Conservation (phyloP, 2,888 invertebrate genomes). For the Lepidocyrtoides sp. region DNA sequence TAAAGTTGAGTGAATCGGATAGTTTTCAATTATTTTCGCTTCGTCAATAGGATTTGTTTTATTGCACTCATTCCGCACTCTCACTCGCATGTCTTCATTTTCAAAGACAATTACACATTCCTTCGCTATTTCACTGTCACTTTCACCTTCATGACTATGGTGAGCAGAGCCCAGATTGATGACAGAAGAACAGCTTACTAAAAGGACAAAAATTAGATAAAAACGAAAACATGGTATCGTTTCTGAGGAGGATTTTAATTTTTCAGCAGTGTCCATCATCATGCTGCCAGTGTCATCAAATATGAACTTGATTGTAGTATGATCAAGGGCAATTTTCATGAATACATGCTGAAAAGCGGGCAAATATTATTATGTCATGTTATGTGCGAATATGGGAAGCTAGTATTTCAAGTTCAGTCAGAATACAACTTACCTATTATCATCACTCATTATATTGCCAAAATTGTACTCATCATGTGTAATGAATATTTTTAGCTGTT, state of each 20-base stretch:
- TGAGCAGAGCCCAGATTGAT: neutral
- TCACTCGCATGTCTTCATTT: slow-evolving; percentile 37
- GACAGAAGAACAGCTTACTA: neutral
- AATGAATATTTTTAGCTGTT: no score
- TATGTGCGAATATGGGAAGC: no score
- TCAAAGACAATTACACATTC: slow-evolving; percentile 40
- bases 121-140: neutral
- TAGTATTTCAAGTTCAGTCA: no score
- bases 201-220: neutral
- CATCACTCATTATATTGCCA: no score
- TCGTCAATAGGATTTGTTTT: slow-evolving; percentile 32
- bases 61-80: slow-evolving; percentile 21
- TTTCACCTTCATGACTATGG: neutral
- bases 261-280: no score
- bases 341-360: no score
- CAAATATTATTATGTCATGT: no score
- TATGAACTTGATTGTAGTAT: no score
- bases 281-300: no score
- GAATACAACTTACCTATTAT: no score
- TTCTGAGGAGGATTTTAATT: neutral
- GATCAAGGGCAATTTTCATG: no score
- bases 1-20: slow-evolving; percentile 1
- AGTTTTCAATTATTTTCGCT: neutral
- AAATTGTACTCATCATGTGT: no score
- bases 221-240: neutral